These are phyloP conservation scores for Psix sp. DNA, from an alignment of 1,140 invertebrate species.

Conservation along the genomic window DNA sequence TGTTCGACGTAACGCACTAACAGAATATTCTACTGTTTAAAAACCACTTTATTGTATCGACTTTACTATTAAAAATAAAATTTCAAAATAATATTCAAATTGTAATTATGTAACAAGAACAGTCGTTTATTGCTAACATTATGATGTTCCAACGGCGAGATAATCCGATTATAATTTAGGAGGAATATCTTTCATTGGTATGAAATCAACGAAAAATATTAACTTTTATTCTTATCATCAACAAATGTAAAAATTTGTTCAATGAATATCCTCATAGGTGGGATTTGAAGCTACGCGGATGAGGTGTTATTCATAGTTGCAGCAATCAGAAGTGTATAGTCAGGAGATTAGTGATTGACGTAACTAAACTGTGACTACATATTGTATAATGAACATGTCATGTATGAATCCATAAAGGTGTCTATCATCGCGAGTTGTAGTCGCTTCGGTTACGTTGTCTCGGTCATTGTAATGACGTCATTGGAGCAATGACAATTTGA, in stretches of 20 bases:
- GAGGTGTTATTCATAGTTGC: constrained; percentile 15
- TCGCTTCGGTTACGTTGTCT: constrained; percentile 49
- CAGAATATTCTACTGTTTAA: constrained; percentile 11
- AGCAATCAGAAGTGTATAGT: constrained; percentile 24
- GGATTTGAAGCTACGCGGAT: too few relatives aligned
- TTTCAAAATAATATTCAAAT: constrained; percentile 32
- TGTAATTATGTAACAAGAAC: constrained; percentile 42
- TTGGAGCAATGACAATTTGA: too few relatives aligned
- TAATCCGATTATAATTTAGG: too few relatives aligned
- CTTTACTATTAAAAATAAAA: constrained; percentile 22
- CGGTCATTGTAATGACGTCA: too few relatives aligned
- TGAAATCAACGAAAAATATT: too few relatives aligned
- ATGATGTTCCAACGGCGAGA: too few relatives aligned
- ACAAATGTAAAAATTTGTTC: too few relatives aligned
- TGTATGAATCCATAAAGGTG: constrained; percentile 17
- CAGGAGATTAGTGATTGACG: constrained; percentile 41
- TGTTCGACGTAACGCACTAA: not conserved
- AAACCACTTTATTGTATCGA: constrained; percentile 7
- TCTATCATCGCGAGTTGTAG: constrained; percentile 45
- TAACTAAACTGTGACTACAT: constrained; percentile 34
- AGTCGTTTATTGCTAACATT: too few relatives aligned
- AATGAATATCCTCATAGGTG: too few relatives aligned
- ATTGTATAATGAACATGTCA: constrained; percentile 20
- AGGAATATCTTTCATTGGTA: too few relatives aligned
- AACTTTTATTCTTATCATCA: too few relatives aligned